Evolutionary conservation across 2,113 vertebrate genomes (phyloP).

Genomic region (Chaetodon auriga): DNA sequence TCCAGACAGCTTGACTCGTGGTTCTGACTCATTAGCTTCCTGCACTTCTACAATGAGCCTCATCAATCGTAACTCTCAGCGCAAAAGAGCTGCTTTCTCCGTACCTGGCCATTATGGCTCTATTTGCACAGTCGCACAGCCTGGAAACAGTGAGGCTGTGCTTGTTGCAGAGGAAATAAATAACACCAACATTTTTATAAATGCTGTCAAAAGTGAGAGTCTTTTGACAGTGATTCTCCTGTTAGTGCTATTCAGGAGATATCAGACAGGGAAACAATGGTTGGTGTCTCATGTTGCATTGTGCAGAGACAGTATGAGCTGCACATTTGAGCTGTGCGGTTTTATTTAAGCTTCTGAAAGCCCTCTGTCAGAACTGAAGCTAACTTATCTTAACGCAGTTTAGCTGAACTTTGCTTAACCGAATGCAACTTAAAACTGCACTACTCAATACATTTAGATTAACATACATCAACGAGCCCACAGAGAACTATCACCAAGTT

Average conservation of each 20-base stretch:
- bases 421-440: neutral
- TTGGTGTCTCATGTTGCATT: slow-evolving; percentile 11
- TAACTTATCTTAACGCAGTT: neutral
- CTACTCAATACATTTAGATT: neutral
- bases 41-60: slow-evolving; percentile 77
- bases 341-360: neutral
- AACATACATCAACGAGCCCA: neutral
- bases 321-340: neutral
- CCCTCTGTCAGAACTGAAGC: too few species aligned
- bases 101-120: slow-evolving; percentile 57
- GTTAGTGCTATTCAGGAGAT: slow-evolving; percentile 6
- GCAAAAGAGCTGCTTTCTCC: slow-evolving; percentile 60
- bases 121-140: slow-evolving; percentile 36
- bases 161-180: slow-evolving; percentile 9
- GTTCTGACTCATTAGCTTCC: slow-evolving; percentile 85
- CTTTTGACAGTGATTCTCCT: neutral
- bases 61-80: slow-evolving; percentile 74
- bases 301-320: slow-evolving; percentile 14
- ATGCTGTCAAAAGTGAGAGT: neutral
- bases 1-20: slow-evolving; percentile 83
- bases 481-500: neutral
- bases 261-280: neutral
- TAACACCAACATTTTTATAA: neutral
- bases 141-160: slow-evolving; percentile 9
- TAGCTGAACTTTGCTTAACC: neutral